These are phyloP conservation scores for Zaprionus ghesquierei DNA, from an alignment of 1,140 invertebrate genomes.

Conservation along the genomic window DNA sequence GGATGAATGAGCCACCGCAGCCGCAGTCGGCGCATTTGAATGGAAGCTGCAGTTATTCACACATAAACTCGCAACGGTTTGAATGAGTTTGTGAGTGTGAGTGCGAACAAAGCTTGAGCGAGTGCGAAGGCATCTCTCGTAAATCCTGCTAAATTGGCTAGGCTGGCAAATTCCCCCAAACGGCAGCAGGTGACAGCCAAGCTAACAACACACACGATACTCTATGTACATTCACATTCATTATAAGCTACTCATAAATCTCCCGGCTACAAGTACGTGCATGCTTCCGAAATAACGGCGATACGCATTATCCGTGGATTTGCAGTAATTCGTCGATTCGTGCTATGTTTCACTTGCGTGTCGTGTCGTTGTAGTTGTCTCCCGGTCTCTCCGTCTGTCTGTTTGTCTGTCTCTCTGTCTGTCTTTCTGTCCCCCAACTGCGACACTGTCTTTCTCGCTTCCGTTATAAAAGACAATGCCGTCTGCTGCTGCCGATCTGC, in stretches of 20 bases:
- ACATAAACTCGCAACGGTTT: conserved; percentile 1
- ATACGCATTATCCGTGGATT: conserved; percentile 19
- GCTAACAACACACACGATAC: neutral
- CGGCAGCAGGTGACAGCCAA: neutral
- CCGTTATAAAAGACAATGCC: conserved; percentile 47
- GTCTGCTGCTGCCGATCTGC: conserved; percentile 52
- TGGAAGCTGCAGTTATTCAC: conserved; percentile 21
- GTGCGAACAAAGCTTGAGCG: neutral
- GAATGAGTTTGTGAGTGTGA: neutral
- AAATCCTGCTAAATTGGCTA: neutral
- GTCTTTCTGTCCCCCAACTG: neutral
- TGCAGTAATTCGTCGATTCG: conserved; percentile 18
- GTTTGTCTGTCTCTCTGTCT: conserved; percentile 4
- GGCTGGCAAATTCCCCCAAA: neutral
- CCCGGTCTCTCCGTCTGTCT: neutral
- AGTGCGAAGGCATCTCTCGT: neutral
- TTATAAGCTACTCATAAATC: neutral
- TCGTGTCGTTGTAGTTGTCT: neutral
- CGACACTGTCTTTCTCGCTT: conserved; percentile 45
- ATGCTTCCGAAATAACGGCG: conserved; percentile 6
- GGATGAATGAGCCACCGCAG: neutral
- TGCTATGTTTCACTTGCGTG: conserved; percentile 47
- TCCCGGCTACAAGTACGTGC: neutral
- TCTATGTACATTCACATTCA: neutral
- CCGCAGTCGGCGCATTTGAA: conserved; percentile 20